Conservation (phyloP, 2,113 vertebrate genomes). For the Meriones unguiculatus region DNA sequence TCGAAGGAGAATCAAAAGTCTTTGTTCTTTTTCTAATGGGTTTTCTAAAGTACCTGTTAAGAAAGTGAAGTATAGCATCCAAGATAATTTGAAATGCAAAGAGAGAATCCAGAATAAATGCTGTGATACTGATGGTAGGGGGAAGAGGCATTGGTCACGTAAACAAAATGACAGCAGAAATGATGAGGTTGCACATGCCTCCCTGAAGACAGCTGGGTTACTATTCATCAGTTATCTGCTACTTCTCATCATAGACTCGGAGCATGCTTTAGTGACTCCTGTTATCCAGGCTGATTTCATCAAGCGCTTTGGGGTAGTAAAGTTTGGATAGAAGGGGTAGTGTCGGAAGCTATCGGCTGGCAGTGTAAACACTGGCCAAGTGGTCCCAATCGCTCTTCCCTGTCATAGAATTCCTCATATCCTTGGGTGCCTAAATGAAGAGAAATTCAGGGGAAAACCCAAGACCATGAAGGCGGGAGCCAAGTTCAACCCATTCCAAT, state of each 20-base stretch:
- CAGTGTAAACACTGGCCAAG: not conserved
- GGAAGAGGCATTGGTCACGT: not conserved
- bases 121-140: not conserved
- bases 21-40: slow-evolving; percentile 84
- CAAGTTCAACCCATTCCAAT: not conserved
- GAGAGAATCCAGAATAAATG: not conserved
- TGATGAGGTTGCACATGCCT: not conserved
- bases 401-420: not conserved
- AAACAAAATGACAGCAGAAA: not conserved
- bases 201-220: not conserved
- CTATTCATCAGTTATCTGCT: not conserved
- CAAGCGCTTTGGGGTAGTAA: not conserved
- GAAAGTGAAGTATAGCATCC: not conserved
- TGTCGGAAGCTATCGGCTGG: not conserved
- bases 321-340: not conserved
- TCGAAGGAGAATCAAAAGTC: slow-evolving; percentile 84
- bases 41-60: slow-evolving; percentile 84
- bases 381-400: not conserved
- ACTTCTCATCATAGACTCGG: not conserved
- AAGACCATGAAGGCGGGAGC: not conserved
- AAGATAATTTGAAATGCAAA: slow-evolving; percentile 15
- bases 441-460: not conserved
- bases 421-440: not conserved
- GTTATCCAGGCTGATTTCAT: not conserved
- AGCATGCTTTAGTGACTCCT: not conserved